Evolutionary conservation across 1,140 invertebrate species (phyloP), one percentile per base, ranked within the genome.

Genomic region (Listronotus bonariensis): DNA sequence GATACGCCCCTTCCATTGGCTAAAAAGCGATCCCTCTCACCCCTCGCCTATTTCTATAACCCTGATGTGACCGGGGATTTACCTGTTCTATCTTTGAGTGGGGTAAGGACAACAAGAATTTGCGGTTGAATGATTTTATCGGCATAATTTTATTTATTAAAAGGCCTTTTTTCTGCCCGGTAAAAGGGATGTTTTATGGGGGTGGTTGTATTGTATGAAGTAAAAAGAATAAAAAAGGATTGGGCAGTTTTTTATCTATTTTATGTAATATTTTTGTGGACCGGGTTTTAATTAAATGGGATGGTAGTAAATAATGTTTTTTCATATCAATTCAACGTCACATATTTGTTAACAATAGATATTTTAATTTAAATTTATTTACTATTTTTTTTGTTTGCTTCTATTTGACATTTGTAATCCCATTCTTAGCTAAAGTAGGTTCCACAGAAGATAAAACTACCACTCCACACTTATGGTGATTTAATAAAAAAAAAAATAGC

Each of bases 91-190:
- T 43, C 10, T 49, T 34, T 42, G 20, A 31, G 51, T 52, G 40
- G 42, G 59, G 14, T 15, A 15, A 62, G 52, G 45, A 48, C 34
- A 53, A 62, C 48, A 53, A 62, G 32, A 62, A 62, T 62, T 62
- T 46, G 59, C 59, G 59, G 59, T 54, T 40, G 48, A 26, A 62
- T 62, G 51, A 42, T 62, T 54, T 62, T 62, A 62, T 62, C 59
- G 49, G 36, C 36, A 56, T 42, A 45, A 10, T 56, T 42, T 34
- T 52, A 52, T 52, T 52, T 20, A 20, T 52, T 34, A 32, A 55
- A 55, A 26, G 53, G 38, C 34, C 10, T 40, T 55, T 55, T 42
- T 26, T 40, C 15, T 12, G 3, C 7, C 31, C 10, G n/a, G 14
- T 6, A 11, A 53, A 56, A 56, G 42, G 42, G 53, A 55, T 55